Evolutionary conservation across 2,113 vertebrate species (phyloP).

Genomic region (Dermatemys mawii): DNA sequence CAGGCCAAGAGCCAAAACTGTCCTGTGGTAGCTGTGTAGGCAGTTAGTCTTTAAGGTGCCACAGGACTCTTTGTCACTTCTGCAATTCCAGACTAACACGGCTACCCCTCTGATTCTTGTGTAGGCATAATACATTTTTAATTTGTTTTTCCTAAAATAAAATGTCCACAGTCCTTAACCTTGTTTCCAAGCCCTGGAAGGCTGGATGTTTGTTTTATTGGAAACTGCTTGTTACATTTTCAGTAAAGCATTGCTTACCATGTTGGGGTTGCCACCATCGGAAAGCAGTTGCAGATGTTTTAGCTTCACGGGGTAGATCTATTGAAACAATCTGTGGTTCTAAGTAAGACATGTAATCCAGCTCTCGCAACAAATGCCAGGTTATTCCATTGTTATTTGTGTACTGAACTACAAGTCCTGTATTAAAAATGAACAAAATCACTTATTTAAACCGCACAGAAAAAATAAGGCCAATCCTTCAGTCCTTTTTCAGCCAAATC

Average conservation of each 20-base stretch:
- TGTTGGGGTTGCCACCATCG: slow-evolving; percentile 98
- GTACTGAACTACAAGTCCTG: slow-evolving; percentile 95
- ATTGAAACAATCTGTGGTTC: slow-evolving; percentile 96
- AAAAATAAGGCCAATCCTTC: not conserved
- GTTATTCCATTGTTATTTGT: slow-evolving; percentile 94
- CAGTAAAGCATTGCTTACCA: slow-evolving; percentile 71
- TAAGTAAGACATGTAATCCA: slow-evolving; percentile 94
- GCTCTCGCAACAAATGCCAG: slow-evolving; percentile 92
- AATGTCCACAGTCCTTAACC: not conserved
- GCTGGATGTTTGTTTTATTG: not conserved
- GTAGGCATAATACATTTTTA: not conserved
- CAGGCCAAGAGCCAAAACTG: not conserved
- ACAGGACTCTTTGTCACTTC: no score
- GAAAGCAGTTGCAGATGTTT: slow-evolving; percentile 91
- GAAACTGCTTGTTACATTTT: not conserved
- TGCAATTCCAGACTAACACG: no score
- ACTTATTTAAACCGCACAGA: slow-evolving; percentile 7
- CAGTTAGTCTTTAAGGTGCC: no score
- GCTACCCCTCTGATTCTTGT: no score
- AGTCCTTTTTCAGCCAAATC: not conserved
- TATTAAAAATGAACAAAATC: slow-evolving; percentile 34
- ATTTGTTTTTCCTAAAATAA: not conserved
- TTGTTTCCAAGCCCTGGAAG: not conserved
- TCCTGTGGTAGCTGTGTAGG: not conserved
- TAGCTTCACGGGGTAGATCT: slow-evolving; percentile 90